phyloP scores from a whole-genome alignment of 1,140 invertebrate species.

The Condylostylus longicornis region DNA sequence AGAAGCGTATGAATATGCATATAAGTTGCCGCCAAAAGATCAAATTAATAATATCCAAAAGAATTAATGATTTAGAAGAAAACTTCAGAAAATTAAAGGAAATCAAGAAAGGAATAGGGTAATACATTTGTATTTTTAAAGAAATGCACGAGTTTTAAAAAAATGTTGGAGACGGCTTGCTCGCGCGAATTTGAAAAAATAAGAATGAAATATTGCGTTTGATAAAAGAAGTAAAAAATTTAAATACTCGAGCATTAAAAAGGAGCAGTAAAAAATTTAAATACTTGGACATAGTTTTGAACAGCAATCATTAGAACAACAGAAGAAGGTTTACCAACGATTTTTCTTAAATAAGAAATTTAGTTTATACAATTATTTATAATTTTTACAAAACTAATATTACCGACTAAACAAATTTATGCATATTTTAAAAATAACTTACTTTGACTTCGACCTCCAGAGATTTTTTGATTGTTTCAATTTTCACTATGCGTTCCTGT shows the following conservation, averaged over 20 bases:
- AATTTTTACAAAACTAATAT: neutral
- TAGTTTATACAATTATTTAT: neutral
- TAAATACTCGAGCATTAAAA: no score
- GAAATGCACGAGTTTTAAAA: no score
- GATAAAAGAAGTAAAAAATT: neutral
- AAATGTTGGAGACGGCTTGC: no score
- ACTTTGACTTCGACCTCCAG: constrained; percentile 89
- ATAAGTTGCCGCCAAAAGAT: no score
- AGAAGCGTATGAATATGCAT: no score
- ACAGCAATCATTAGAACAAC: neutral
- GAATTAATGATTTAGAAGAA: no score
- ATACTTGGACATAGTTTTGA: neutral
- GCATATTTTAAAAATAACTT: constrained; percentile 6
- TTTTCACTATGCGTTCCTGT: constrained; percentile 90
- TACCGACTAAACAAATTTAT: neutral
- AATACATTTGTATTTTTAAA: no score
- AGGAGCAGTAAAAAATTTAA: neutral
- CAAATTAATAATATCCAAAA: no score
- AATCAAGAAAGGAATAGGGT: no score
- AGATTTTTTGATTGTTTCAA: constrained; percentile 93
- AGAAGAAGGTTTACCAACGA: neutral
- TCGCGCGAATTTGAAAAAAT: no score
- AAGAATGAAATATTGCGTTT: no score
- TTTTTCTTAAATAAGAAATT: neutral
- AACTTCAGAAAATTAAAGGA: no score